Base-by-base conservation (phyloP, 2,888 invertebrate species). In the Copidosoma aretas region DNA sequence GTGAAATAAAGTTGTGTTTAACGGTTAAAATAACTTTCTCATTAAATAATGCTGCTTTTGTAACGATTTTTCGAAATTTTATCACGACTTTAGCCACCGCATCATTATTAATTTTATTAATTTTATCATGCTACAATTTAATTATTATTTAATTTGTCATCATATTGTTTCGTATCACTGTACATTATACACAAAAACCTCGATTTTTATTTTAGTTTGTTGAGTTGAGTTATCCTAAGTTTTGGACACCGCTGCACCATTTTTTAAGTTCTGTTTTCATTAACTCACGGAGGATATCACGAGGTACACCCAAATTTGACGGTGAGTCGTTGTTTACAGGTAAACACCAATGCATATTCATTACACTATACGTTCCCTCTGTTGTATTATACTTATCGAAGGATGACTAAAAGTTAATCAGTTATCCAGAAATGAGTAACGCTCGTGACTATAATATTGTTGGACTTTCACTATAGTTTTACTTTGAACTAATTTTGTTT, bases 281-380 rank as follows among this genome's bases (percentile, higher is more conserved):
- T 78, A 77, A 66, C 74, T 22, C 72, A 77, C 80, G 79, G 32
- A 32, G 32, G 32, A 32, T 32, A 32, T 32, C 8, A 32, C 32
- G 77, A 77, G 73, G 74, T 79, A 74, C 74, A 79, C 78, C 76
- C 75, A 82, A 83, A 83, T 80, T 81, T 74, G 81, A 83, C 75
- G 82, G 83, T 84, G 76, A 83, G 83, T 82, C 67, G 19, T 2
- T 25, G 14, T 49, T 70, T 66, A 14, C 39, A 3, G 32, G 53
- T 53, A 25, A 15, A 61, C 56, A 53, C 39, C 53, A 24, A 51
- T 49, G 46, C 60, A 56, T 58, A 68, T 57, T 12, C 43, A 17
- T 15, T 12, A 46, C 43, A 46, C 60, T 59, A 54, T 41, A n/a
- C 5, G 8, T 12, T 46, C 41, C 24, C 19, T 2, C 15, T 10